A percentile compares a stretch with the other conserved stretches of the same genome.
phyloP scores from a whole-genome alignment of 53 echinoderm and acorn worm genomes.

The Crossaster papposus region DNA sequence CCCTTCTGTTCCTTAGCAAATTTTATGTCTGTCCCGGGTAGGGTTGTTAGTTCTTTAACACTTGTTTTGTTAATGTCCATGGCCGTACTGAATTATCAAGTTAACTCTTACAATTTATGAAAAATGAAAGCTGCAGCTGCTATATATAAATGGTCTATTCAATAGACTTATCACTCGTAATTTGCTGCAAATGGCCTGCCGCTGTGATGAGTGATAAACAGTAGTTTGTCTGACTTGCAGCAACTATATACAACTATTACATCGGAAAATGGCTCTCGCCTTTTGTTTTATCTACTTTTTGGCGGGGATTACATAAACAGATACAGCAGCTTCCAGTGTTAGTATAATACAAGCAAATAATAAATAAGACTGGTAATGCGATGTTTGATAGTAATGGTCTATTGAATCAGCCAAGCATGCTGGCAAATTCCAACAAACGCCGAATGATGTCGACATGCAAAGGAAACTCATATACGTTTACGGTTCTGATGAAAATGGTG shows the following conservation, averaged over 20 bases:
- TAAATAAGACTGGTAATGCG: neutral
- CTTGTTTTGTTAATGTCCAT: conserved; percentile 29
- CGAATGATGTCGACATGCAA: conserved; percentile 11
- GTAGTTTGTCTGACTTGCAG: conserved; percentile 44
- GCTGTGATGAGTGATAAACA: conserved; percentile 35
- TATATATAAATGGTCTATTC: neutral
- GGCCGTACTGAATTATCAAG: neutral
- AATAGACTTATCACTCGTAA: neutral
- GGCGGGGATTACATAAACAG: neutral
- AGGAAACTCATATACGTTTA: neutral
- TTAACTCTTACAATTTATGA: neutral
- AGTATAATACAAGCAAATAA: neutral
- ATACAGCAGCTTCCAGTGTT: conserved; percentile 1
- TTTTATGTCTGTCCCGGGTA: conserved; percentile 6
- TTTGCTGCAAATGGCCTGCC: conserved; percentile 12
- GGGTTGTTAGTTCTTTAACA: conserved; percentile 10
- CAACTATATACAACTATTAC: neutral
- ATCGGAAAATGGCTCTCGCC: neutral
- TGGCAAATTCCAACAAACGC: conserved; percentile 23
- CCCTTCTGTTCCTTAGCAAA: conserved; percentile 8
- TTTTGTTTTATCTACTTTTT: neutral
- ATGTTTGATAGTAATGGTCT: neutral
- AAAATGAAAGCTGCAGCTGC: neutral
- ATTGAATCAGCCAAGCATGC: neutral
- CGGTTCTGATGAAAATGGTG: neutral